Percentiles rank a stretch among this genome's conserved stretches.
Evolutionary conservation across 2,113 vertebrate genomes (phyloP).

Genomic region (Gila orcuttii): DNA sequence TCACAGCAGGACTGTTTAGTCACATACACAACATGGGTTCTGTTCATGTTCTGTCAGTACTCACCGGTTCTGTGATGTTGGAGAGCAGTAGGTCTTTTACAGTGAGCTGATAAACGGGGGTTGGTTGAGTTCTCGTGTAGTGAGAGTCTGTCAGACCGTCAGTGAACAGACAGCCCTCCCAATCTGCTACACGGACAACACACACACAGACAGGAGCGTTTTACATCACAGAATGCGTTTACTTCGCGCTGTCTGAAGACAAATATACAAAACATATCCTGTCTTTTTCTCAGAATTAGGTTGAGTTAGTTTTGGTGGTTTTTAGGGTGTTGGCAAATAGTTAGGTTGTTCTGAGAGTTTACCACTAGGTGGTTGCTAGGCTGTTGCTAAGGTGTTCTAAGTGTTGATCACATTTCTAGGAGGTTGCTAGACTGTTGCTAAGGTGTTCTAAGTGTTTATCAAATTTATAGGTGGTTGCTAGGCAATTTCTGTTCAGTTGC

Average conservation of each 20-base stretch:
- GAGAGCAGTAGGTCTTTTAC: conserved; percentile 92
- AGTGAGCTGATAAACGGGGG: conserved; percentile 71
- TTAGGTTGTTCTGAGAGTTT: not conserved
- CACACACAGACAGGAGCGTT: not conserved
- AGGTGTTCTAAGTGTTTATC: not conserved
- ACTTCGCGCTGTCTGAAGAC: not conserved
- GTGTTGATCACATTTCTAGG: not conserved
- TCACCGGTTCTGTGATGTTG: conserved; percentile 75
- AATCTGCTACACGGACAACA: conserved; percentile 69
- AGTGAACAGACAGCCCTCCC: conserved; percentile 70
- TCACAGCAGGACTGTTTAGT: not conserved
- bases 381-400: not conserved
- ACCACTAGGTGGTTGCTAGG: not conserved
- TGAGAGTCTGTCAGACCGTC: conserved; percentile 64
- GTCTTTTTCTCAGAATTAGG: not conserved
- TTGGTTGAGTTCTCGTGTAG: not conserved
- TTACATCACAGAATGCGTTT: not conserved
- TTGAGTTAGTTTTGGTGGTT: not conserved
- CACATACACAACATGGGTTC: not conserved
- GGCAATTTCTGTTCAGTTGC: not conserved
- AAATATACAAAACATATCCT: not conserved
- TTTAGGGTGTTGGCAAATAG: not conserved
- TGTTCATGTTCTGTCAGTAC: not conserved
- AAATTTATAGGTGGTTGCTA: not conserved
- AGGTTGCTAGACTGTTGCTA: not conserved